phyloP scores from a whole-genome alignment of 2,888 invertebrate species.

The Xestia xanthographa region DNA sequence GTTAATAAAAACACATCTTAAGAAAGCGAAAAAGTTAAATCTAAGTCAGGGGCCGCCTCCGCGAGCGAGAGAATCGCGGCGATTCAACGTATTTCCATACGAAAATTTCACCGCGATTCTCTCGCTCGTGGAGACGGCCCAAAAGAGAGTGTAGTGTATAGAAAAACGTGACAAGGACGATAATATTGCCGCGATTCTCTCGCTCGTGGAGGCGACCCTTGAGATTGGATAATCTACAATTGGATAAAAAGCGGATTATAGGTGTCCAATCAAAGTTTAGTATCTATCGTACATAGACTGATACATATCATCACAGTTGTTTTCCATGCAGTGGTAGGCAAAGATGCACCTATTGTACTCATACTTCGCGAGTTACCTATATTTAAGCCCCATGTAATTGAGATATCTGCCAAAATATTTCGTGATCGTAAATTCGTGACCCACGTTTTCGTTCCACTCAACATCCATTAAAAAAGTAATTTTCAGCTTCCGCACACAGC shows the following conservation, averaged over 20 bases:
- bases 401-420: not conserved
- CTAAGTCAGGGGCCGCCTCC: not conserved
- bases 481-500: constrained; percentile 5
- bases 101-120: too few relatives aligned
- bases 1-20: not conserved
- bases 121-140: too few relatives aligned
- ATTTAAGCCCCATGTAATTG: not conserved
- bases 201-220: too few relatives aligned
- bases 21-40: not conserved
- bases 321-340: not conserved
- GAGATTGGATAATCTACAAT: not conserved
- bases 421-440: not conserved
- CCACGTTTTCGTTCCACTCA: not conserved
- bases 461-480: constrained; percentile 5
- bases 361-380: not conserved
- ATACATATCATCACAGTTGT: not conserved
- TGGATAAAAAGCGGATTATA: not conserved
- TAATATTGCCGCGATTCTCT: too few relatives aligned
- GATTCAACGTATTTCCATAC: too few relatives aligned
- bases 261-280: not conserved
- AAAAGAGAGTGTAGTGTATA: too few relatives aligned
- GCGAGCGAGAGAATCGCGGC: too few relatives aligned
- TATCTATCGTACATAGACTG: not conserved
- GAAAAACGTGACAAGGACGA: too few relatives aligned
- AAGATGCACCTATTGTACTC: not conserved